Evolutionary conservation across 1,140 invertebrate genomes (phyloP).

Genomic region (Ceratina australensis): DNA sequence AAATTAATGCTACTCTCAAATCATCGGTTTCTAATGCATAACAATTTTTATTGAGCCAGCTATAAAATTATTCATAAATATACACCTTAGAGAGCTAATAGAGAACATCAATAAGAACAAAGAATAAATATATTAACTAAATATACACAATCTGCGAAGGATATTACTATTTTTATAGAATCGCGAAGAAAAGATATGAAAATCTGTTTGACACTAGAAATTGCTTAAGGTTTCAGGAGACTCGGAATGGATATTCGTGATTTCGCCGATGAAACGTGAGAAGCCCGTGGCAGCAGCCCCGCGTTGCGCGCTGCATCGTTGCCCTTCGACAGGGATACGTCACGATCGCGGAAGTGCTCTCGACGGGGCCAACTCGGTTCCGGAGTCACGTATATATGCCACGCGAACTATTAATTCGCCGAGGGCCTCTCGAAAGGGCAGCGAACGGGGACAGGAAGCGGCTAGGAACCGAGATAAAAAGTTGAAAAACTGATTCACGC

Average conservation of each 20-base stretch:
- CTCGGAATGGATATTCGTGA: background rate
- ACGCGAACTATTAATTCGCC: slow-evolving; percentile 45
- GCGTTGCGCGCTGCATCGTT: slow-evolving; percentile 22
- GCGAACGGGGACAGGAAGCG: slow-evolving; percentile 10
- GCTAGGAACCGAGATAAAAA: background rate
- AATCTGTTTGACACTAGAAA: too few species aligned
- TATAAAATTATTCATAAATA: too few species aligned
- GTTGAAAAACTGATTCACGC: background rate
- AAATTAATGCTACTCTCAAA: background rate
- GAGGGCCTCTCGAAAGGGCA: slow-evolving; percentile 24
- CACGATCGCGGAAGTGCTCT: slow-evolving; percentile 51
- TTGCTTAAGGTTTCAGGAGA: too few species aligned
- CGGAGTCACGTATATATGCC: slow-evolving; percentile 40
- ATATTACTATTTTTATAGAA: too few species aligned
- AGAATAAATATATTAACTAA: too few species aligned
- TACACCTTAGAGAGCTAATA: too few species aligned
- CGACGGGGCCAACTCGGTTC: slow-evolving; percentile 37
- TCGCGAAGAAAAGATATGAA: too few species aligned
- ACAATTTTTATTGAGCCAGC: too few species aligned
- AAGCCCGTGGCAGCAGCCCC: background rate
- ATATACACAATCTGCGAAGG: too few species aligned
- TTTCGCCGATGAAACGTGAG: background rate
- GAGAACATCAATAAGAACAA: too few species aligned
- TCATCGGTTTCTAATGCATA: too few species aligned
- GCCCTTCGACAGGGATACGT: slow-evolving; percentile 44